These are phyloP conservation scores for Cylas formicarius DNA, from an alignment of 1,140 invertebrate genomes.

Conservation along the genomic window DNA sequence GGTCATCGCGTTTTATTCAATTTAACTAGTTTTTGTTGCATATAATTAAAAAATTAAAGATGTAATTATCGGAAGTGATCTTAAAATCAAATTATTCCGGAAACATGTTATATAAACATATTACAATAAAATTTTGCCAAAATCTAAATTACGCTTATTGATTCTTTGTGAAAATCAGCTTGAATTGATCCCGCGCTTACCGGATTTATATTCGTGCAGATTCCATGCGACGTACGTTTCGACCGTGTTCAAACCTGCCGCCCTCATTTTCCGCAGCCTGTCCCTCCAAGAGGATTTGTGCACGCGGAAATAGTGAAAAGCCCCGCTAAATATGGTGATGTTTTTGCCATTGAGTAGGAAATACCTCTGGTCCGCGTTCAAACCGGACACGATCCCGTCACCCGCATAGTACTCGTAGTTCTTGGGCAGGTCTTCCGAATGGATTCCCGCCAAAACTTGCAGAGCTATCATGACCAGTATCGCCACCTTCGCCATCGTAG, in stretches of 20 bases:
- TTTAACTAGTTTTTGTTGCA: no score
- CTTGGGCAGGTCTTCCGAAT: conserved; percentile 28
- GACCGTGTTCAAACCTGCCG: conserved; percentile 81
- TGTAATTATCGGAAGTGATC: no score
- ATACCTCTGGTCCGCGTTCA: conserved; percentile 30
- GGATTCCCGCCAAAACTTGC: no score
- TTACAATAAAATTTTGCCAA: conserved; percentile 72
- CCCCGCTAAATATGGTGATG: conserved; percentile 51
- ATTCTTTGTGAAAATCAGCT: no score
- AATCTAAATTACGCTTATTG: conserved; percentile 54
- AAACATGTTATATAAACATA: no score
- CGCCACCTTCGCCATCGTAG: no score
- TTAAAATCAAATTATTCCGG: no score
- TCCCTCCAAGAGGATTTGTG: conserved; percentile 52
- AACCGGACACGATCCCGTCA: conserved; percentile 28
- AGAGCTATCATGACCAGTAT: no score
- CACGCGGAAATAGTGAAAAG: conserved; percentile 87
- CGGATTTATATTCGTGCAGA: conserved; percentile 63
- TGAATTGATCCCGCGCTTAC: no score
- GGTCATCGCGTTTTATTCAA: no score
- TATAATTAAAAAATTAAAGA: no score
- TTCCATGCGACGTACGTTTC: conserved; percentile 95
- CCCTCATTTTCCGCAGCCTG: conserved; percentile 65
- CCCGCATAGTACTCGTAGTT: conserved; percentile 36
- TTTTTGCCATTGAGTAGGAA: conserved; percentile 36